Base-by-base conservation (phyloP, 1,140 invertebrate species). In the Chironomus tepperi region DNA sequence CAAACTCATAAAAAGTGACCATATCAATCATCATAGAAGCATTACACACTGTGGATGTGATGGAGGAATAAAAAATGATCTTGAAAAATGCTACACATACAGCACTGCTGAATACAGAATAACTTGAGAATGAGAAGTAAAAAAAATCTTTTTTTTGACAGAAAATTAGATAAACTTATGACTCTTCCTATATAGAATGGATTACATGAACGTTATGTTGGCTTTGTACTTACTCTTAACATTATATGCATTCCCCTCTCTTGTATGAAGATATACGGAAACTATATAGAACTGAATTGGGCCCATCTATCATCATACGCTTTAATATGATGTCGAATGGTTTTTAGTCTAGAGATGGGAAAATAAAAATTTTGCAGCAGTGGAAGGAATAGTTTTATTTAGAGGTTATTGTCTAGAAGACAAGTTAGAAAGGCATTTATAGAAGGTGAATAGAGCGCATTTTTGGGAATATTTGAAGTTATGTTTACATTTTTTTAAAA, bases 1-100 rank as follows among this genome's bases (percentile, higher is more conserved):
- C 47, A 57, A 57, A 57, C 19, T 70, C 16, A 70, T 21, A 70
- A 19, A 21, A 70, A 70, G 65, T 70, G 65, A 70, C 65, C 65
- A 70, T 21, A 70, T 70, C 65, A 70, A 70, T 70, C 65, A 70
- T 21, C 16, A 34, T 34, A 34, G 24, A 34, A 34, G 24, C 24
- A 34, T 34, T 34, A 34, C 24, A 34, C 24, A 34, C 24, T 34
- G 24, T 70, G 1, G 16, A 19, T 70, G 65, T 70, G 18, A 70
- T 18, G 65, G 19, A 7, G 65, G 18, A 21, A 70, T 70, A 70
- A 70, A 70, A 18, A 70, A 70, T 70, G 65, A 70, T 70, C 65
- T 70, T 70, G 19, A 70, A 70, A n/a, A 57, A 15, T 15, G 24
- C 24, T 34, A 34, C 24, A 34, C 24, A 34, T 34, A 34, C 24